Base-by-base conservation (phyloP, 2,113 vertebrate species). In the Ciconia stormi region DNA sequence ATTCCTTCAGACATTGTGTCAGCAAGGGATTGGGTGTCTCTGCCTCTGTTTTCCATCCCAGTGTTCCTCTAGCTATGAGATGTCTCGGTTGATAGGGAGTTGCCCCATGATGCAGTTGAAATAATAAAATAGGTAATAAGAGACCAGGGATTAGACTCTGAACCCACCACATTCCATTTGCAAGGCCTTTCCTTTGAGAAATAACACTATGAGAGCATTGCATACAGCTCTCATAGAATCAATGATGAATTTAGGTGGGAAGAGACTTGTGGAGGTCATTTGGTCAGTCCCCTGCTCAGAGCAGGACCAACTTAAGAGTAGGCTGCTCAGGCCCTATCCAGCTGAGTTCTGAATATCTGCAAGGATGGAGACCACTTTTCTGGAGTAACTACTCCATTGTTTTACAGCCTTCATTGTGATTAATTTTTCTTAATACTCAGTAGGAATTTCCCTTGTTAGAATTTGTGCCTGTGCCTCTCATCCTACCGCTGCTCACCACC, bases 11-110 rank as follows among this genome's bases (percentile, higher is more conserved):
- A 96, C 89, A 89, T 87, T 97, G 84, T 97, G 96, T 96, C 94
- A 97, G 95, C 95, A 91, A 94, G 93, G 94, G 97, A 97, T 92
- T 97, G 97, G 96, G 97, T 96, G 97, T 96, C 97, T 82, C 94
- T 95, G 95, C 83, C 90, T 97, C 96, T 96, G 85, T 81, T 92
- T 95, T 96, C 96, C 95, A 87, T 79, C 95, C 91, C 49, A 83
- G 67, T 94, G 85, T 85, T 97, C 95, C 88, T 95, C 78, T 95
- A 94, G 89, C 92, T 95, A 59, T 76, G 96, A 88, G 94, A 92
- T 94, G 90, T 87, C 95, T 96, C 27, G 0, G 93, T 95, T 96
- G 89, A 89, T 71, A 89, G 97, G 97, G 96, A 96, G 97, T 97
- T 86, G 82, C 92, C 97, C 74, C 90, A 77, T 95, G 95, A 97